phyloP scores from a whole-genome alignment of 2,113 vertebrate species.

The Aepyceros melampus region DNA sequence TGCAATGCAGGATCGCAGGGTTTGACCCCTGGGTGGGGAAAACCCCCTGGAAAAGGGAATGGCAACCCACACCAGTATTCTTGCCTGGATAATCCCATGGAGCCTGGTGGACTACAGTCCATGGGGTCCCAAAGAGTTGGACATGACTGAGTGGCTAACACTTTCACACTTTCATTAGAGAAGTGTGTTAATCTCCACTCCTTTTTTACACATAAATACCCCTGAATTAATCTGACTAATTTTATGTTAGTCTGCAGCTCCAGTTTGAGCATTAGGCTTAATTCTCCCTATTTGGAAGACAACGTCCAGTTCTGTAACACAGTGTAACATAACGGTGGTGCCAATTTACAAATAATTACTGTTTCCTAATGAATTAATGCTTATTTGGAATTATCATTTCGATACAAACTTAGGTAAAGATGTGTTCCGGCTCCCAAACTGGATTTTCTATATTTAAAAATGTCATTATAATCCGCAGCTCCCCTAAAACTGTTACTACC shows the following conservation, averaged over 20 bases:
- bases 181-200: neutral
- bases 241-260: neutral
- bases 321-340: neutral
- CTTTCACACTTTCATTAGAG: neutral
- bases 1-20: neutral
- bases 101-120: neutral
- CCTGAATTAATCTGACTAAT: neutral
- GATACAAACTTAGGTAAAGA: neutral
- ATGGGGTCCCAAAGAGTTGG: neutral
- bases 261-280: neutral
- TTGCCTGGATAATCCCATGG: neutral
- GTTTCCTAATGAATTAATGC: neutral
- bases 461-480: neutral
- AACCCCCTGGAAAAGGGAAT: neutral
- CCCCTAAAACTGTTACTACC: slow-evolving; percentile 24
- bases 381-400: neutral
- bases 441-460: slow-evolving; percentile 26
- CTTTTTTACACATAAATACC: neutral
- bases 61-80: neutral
- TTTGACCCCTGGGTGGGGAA: neutral
- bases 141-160: neutral
- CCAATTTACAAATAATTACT: neutral
- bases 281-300: neutral
- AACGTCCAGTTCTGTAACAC: neutral
- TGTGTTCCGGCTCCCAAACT: neutral